Percentiles rank a stretch among this genome's conserved stretches.
phyloP scores from a whole-genome alignment of 2,113 vertebrate genomes.

The Pygoscelis antarcticus region DNA sequence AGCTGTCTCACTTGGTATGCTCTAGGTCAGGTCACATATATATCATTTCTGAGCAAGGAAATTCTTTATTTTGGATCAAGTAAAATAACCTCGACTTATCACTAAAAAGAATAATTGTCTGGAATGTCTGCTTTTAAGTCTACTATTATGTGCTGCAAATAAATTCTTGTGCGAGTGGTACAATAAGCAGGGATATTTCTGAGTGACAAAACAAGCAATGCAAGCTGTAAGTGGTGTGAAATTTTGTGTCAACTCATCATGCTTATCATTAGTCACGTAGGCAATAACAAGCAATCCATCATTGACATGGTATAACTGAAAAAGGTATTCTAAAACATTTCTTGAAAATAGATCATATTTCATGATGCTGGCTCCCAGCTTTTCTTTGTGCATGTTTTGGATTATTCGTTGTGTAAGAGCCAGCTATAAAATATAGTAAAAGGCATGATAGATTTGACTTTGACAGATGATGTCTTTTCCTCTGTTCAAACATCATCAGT shows the following conservation, averaged over 20 bases:
- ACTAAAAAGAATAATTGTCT: constrained; percentile 48
- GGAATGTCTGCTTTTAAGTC: constrained; percentile 57
- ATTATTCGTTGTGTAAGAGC: background rate
- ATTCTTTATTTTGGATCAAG: constrained; percentile 48
- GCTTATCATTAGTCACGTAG: constrained; percentile 41
- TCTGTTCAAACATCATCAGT: constrained; percentile 16
- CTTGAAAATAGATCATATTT: constrained; percentile 44
- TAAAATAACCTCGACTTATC: constrained; percentile 56
- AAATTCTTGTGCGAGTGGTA: constrained; percentile 48
- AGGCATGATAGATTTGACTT: constrained; percentile 31
- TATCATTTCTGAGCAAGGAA: constrained; percentile 54
- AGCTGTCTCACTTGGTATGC: constrained; percentile 49
- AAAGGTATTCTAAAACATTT: constrained; percentile 28
- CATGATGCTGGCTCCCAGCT: background rate
- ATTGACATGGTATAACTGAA: background rate
- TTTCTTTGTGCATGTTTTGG: constrained; percentile 12
- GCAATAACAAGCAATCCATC: constrained; percentile 15
- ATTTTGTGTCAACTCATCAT: constrained; percentile 25
- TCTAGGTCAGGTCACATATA: constrained; percentile 54
- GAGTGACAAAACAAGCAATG: constrained; percentile 46
- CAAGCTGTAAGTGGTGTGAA: background rate
- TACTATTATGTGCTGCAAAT: constrained; percentile 27
- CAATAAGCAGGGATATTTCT: constrained; percentile 54
- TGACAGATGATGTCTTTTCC: constrained; percentile 36
- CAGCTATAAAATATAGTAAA: constrained; percentile 22